Conservation (phyloP, 2,888 invertebrate species). For the Coronaproctus castanopsis region DNA sequence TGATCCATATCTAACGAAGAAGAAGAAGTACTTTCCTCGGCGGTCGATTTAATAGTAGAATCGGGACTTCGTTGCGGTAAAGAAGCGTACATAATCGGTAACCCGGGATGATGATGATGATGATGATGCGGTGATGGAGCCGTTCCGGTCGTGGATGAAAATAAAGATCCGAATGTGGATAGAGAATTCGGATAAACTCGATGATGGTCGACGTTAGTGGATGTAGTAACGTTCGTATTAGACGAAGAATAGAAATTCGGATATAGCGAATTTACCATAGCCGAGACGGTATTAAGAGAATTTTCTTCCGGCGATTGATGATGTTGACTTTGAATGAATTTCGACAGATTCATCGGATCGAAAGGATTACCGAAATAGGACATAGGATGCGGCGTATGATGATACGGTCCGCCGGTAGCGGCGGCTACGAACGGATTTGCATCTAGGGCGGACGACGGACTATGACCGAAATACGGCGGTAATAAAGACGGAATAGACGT, state of each 20-base stretch:
- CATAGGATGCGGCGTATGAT: constrained; percentile 40
- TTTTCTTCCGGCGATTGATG: constrained; percentile 23
- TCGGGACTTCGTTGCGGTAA: constrained; percentile 2
- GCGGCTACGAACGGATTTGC: neutral
- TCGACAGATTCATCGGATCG: constrained; percentile 41
- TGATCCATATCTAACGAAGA: constrained; percentile 25
- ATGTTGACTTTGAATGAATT: constrained; percentile 31
- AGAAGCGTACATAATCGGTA: neutral
- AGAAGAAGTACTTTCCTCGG: constrained; percentile 10
- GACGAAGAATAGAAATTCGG: constrained; percentile 35
- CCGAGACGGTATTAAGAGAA: constrained; percentile 25
- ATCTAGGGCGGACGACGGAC: neutral
- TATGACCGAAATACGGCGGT: constrained; percentile 6
- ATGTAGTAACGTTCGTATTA: constrained; percentile 21
- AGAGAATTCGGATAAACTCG: constrained; percentile 10
- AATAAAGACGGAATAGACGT: constrained; percentile 1
- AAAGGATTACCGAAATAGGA: constrained; percentile 62
- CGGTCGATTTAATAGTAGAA: constrained; percentile 1
- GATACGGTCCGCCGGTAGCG: too few relatives aligned
- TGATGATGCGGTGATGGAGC: neutral
- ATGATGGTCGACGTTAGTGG: constrained; percentile 22
- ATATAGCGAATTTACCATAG: constrained; percentile 46
- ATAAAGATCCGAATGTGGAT: constrained; percentile 8
- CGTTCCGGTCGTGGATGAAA: neutral
- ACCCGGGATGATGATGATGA: constrained; percentile 1